A percentile compares a stretch with the other conserved stretches of the same genome.
Evolutionary conservation across 2,113 vertebrate species (phyloP).

Genomic region (Brienomyrus longianalis): DNA sequence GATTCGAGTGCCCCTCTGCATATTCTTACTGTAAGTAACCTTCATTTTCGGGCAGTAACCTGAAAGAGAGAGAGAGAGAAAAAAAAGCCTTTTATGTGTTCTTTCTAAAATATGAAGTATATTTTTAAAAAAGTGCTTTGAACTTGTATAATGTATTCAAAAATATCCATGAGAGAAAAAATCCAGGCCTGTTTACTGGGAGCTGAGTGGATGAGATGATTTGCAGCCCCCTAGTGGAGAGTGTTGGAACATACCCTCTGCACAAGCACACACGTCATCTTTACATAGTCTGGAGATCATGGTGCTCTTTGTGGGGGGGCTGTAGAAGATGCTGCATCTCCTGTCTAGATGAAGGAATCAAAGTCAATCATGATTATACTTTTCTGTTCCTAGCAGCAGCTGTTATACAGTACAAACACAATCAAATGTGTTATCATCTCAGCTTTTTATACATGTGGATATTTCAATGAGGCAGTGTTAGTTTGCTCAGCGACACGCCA

Average conservation of each 20-base stretch:
- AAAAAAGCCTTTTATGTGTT: neutral
- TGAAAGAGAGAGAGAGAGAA: conserved; percentile 17
- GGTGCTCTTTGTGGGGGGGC: conserved; percentile 44
- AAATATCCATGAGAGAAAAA: neutral
- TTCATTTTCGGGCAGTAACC: conserved; percentile 45
- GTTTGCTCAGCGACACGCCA: neutral
- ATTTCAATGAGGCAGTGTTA: neutral
- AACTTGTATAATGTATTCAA: neutral
- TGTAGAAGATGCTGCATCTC: conserved; percentile 56
- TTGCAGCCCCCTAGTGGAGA: neutral
- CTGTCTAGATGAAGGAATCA: conserved; percentile 36
- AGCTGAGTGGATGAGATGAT: neutral
- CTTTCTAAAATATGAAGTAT: neutral
- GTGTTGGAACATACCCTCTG: conserved; percentile 49
- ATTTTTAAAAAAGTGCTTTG: neutral
- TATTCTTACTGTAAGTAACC: conserved; percentile 44
- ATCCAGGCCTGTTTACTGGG: neutral
- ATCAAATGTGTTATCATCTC: neutral
- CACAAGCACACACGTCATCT: conserved; percentile 48
- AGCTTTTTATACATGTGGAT: neutral
- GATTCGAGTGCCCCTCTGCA: conserved; percentile 18
- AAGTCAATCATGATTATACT: neutral
- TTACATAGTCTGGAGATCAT: conserved; percentile 56
- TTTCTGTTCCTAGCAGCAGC: neutral
- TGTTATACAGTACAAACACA: neutral